Conservation (phyloP, 1,140 invertebrate species). For the Trichonephila clavata region DNA sequence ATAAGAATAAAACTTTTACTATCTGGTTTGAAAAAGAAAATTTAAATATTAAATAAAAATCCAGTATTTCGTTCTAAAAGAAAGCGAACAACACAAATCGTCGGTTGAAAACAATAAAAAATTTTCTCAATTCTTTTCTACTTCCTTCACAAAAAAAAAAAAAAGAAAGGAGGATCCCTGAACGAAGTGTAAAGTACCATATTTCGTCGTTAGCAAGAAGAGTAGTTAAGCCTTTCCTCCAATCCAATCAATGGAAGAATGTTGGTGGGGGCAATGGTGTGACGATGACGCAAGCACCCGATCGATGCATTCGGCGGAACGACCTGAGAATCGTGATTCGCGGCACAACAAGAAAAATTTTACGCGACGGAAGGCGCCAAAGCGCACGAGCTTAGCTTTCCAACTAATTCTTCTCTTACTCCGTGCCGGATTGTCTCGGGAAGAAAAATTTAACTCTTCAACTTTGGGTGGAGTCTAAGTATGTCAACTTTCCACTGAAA, state of each 20-base stretch:
- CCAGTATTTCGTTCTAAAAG: too few species aligned
- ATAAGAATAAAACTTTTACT: too few species aligned
- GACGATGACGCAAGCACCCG: constrained; percentile 14
- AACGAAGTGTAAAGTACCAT: background rate
- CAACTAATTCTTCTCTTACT: background rate
- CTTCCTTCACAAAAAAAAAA: background rate
- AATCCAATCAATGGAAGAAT: constrained; percentile 8
- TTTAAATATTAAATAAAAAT: too few species aligned
- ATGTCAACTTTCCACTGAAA: too few species aligned
- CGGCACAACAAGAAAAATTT: background rate
- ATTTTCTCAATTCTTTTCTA: background rate
- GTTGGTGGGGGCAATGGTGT: background rate
- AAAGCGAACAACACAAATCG: too few species aligned
- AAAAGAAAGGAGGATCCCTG: background rate
- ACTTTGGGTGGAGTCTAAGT: too few species aligned
- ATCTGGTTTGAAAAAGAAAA: too few species aligned
- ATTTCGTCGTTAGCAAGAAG: background rate
- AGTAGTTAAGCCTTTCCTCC: background rate
- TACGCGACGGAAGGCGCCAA: background rate
- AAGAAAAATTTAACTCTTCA: too few species aligned
- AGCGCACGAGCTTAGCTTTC: background rate
- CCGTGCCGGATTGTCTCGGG: background rate
- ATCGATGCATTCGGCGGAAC: background rate
- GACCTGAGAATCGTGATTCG: background rate
- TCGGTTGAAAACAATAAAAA: too few species aligned